These are phyloP conservation scores for Columba livia DNA, from an alignment of 2,113 vertebrate genomes.

Conservation along the genomic window DNA sequence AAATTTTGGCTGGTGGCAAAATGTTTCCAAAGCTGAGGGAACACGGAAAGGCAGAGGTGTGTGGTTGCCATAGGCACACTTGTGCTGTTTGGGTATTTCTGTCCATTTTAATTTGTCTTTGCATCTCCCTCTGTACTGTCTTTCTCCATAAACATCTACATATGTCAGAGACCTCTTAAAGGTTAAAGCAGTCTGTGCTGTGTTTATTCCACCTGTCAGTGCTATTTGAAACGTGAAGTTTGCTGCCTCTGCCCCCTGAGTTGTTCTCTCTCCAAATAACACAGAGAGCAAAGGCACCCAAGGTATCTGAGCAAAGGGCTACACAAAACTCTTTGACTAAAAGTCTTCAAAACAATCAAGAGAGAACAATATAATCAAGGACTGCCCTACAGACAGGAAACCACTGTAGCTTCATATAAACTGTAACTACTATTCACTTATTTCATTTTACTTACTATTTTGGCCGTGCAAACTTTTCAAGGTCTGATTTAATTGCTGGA, in stretches of 20 bases:
- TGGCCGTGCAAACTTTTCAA: not conserved
- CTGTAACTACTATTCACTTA: not conserved
- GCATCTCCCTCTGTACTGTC: not conserved
- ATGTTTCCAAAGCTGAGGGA: not conserved
- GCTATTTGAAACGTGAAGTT: not conserved
- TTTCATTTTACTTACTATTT: not conserved
- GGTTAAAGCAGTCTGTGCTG: not conserved
- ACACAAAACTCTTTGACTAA: not conserved
- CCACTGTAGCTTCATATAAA: not conserved
- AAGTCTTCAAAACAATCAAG: not conserved
- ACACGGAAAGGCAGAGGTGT: not conserved
- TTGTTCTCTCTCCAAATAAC: not conserved
- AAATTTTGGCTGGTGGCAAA: not conserved
- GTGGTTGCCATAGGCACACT: not conserved
- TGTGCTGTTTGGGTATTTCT: not conserved
- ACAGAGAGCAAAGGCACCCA: not conserved
- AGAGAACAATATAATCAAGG: not conserved
- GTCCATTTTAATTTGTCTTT: not conserved
- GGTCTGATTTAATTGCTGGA: constrained; percentile 13
- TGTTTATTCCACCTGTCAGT: not conserved
- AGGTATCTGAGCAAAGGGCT: not conserved
- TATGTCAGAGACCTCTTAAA: not conserved
- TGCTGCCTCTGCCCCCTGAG: not conserved
- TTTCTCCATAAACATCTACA: not conserved
- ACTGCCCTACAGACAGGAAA: not conserved